Percentiles rank a stretch among this genome's conserved stretches.
These are phyloP conservation scores for Melieria omissa DNA, from an alignment of 2,888 invertebrate species.

Conservation along the genomic window DNA sequence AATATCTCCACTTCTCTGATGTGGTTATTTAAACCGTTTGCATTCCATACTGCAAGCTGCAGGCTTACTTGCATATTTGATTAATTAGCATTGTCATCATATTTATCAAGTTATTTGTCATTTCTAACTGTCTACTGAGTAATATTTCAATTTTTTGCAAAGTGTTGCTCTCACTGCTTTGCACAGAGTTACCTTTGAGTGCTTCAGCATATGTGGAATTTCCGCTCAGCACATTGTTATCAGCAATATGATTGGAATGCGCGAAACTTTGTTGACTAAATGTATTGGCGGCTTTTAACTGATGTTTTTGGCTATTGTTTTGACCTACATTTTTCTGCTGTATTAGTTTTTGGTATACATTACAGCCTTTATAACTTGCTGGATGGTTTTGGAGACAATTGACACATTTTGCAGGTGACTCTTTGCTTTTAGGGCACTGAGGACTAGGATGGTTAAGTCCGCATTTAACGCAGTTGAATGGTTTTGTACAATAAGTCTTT, in stretches of 20 bases:
- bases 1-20: slow-evolving; percentile 31
- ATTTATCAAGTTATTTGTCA: slow-evolving; percentile 11
- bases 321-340: no score
- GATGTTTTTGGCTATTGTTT: no score
- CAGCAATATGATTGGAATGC: background rate
- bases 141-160: slow-evolving; percentile 8
- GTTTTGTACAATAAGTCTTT: slow-evolving; percentile 1
- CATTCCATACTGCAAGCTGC: slow-evolving; percentile 15
- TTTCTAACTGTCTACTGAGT: background rate
- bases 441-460: slow-evolving; percentile 1
- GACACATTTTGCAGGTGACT: no score
- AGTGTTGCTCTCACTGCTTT: background rate
- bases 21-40: slow-evolving; percentile 25
- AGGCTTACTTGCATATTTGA: slow-evolving; percentile 6
- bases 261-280: background rate
- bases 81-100: slow-evolving; percentile 14
- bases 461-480: slow-evolving; percentile 7
- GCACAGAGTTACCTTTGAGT: slow-evolving; percentile 2
- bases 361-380: no score
- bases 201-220: slow-evolving; percentile 7
- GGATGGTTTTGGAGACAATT: no score
- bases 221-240: background rate
- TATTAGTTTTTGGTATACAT: no score
- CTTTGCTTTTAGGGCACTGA: background rate
- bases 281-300: no score